These are phyloP conservation scores for Hydropotes inermis DNA, from an alignment of 2,113 vertebrate genomes.

Conservation along the genomic window DNA sequence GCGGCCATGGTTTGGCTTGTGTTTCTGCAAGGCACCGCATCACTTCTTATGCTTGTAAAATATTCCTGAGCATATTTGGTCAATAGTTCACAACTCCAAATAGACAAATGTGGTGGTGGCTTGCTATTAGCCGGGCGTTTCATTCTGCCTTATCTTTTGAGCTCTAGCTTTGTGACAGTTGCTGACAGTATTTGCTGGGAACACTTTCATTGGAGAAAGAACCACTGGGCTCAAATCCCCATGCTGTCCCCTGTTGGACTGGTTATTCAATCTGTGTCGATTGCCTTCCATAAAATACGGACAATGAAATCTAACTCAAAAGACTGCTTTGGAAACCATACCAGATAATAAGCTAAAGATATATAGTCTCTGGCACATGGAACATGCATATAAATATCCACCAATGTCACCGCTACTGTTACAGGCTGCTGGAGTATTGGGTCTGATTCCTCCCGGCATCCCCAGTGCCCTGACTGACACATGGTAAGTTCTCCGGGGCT, in stretches of 20 bases:
- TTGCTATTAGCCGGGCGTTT: not conserved
- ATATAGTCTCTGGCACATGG: not conserved
- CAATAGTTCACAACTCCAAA: not conserved
- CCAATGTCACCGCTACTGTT: not conserved
- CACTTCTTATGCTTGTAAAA: not conserved
- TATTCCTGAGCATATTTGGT: not conserved
- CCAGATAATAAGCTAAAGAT: not conserved
- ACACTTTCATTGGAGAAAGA: not conserved
- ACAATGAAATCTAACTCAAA: not conserved
- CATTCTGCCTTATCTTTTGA: not conserved
- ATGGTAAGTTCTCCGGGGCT: not conserved
- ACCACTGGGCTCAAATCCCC: not conserved
- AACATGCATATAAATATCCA: not conserved
- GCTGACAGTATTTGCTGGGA: not conserved
- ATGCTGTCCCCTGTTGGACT: rapidly evolving
- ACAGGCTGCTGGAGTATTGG: not conserved
- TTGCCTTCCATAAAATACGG: not conserved
- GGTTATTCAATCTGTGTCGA: not conserved
- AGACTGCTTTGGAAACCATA: not conserved
- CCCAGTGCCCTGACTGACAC: not conserved
- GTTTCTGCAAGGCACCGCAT: not conserved
- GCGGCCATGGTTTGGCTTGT: not conserved
- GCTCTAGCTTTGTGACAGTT: not conserved
- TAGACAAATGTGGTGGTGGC: not conserved
- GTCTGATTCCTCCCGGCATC: not conserved